Evolutionary conservation across 1,140 invertebrate genomes (phyloP).

Genomic region (Drosophila melanica): DNA sequence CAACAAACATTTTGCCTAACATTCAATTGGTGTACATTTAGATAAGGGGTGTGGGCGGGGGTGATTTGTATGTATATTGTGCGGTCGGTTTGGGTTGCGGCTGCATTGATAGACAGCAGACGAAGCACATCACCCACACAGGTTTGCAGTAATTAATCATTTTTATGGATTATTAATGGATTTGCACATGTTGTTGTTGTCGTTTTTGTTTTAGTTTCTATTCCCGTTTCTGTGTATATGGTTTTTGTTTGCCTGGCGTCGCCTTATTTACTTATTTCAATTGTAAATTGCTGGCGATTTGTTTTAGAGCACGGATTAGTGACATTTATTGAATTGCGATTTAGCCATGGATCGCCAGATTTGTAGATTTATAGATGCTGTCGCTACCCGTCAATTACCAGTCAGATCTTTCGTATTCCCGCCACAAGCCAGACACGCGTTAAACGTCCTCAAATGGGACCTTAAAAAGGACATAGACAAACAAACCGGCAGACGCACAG

Average conservation of each 20-base stretch:
- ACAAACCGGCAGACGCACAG: background rate
- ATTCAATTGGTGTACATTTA: constrained; percentile 3
- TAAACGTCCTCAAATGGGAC: constrained; percentile 42
- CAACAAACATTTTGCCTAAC: constrained; percentile 40
- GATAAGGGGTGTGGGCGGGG: background rate
- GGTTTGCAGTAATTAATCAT: constrained; percentile 73
- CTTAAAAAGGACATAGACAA: constrained; percentile 28
- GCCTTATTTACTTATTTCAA: constrained; percentile 53
- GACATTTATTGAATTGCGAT: constrained; percentile 34
- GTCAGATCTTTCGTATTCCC: background rate
- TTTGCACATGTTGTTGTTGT: constrained; percentile 32
- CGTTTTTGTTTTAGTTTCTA: background rate
- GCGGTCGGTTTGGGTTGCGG: constrained; percentile 27
- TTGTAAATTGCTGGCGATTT: constrained; percentile 52
- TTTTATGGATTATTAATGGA: constrained; percentile 80
- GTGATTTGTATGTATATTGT: constrained; percentile 12
- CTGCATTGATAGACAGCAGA: constrained; percentile 62
- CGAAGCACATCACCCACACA: constrained; percentile 47
- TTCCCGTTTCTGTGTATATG: background rate
- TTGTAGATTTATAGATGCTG: constrained; percentile 38
- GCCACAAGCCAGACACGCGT: constrained; percentile 33
- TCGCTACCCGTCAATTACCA: constrained; percentile 6
- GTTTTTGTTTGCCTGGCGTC: constrained; percentile 6
- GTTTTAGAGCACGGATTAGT: constrained; percentile 36
- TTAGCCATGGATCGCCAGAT: background rate